phyloP scores from a whole-genome alignment of 2,113 vertebrate species.

The Zosterops pallidus region DNA sequence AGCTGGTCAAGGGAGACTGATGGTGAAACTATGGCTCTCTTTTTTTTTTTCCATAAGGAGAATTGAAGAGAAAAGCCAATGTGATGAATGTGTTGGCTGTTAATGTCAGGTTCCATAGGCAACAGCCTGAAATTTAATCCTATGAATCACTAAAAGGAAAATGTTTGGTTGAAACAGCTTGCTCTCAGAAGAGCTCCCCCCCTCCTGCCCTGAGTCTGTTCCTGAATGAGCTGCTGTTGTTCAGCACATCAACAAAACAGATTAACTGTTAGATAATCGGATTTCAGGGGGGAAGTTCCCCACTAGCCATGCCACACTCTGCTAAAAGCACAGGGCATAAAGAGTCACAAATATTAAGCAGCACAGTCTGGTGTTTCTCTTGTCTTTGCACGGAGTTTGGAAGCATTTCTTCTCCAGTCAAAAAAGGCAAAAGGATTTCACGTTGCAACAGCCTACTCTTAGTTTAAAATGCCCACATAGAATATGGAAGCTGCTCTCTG shows the following conservation, averaged over 20 bases:
- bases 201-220: neutral
- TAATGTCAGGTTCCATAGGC: constrained; percentile 7
- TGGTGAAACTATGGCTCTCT: neutral
- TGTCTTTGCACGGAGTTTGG: neutral
- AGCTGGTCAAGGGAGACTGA: neutral
- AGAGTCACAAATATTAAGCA: neutral
- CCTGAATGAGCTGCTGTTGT: constrained; percentile 12
- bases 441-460: neutral
- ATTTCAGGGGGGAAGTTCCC: neutral
- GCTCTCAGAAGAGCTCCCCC: neutral
- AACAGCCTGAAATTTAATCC: constrained; percentile 43
- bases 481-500: neutral
- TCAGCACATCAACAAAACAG: constrained; percentile 36
- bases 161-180: constrained; percentile 23
- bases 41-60: neutral
- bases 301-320: neutral
- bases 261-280: constrained; percentile 57
- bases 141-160: constrained; percentile 14
- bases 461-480: neutral
- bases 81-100: neutral
- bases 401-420: neutral
- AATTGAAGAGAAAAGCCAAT: neutral
- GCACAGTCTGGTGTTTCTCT: neutral
- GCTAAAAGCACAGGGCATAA: constrained; percentile 6
- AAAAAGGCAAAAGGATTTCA: constrained; percentile 18